Evolutionary conservation across 2,888 invertebrate genomes (phyloP), one percentile per base, ranked within the genome.

Genomic region (Syrista parreyssii): DNA sequence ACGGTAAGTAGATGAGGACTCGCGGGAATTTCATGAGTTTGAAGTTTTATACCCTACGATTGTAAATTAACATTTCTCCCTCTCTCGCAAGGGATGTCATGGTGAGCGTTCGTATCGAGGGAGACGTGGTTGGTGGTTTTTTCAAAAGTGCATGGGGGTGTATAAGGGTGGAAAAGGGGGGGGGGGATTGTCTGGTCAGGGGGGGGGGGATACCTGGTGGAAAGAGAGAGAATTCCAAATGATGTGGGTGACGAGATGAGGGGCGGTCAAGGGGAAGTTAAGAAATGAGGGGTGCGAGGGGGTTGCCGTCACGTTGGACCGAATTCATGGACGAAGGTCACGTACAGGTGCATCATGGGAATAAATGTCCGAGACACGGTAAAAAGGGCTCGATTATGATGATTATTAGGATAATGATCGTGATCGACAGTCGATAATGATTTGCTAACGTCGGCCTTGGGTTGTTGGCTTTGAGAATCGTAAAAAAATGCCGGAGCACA

Each of bases 381-480:
- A 55, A 55, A 23, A 55, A 23, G 23, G 55, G 55, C 23, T 55
- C 9, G 55, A 55, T 23, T 6, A 23, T 55, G 55, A 55, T 23
- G 55, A 9, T 55, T 55, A 23, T 2, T 23, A 55, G 23, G 55
- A 23, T 55, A 23, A 55, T 23, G 55, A 55, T 23, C 23, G 55
- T 55, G 55, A 55, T 55, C 9, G 23, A 55, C 55, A 55, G 55
- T 40, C 15, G 23, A 9, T 55, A 23, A 23, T 55, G 55, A 55
- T 55, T 55, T 55, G 55, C 23, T 55, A 55, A 23, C 55, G 55
- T 55, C 55, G 55, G 55, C 55, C 55, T 55, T 55, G 55, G 55
- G 55, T 55, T 9, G 9, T 9, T 55, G 55, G 86, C 86, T 83
- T 86, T 82, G 85, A 89, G 88, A 89, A 88, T 87, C 81, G 87